Evolutionary conservation across 2,888 invertebrate species (phyloP).

Genomic region (Sminthurides aquaticus): DNA sequence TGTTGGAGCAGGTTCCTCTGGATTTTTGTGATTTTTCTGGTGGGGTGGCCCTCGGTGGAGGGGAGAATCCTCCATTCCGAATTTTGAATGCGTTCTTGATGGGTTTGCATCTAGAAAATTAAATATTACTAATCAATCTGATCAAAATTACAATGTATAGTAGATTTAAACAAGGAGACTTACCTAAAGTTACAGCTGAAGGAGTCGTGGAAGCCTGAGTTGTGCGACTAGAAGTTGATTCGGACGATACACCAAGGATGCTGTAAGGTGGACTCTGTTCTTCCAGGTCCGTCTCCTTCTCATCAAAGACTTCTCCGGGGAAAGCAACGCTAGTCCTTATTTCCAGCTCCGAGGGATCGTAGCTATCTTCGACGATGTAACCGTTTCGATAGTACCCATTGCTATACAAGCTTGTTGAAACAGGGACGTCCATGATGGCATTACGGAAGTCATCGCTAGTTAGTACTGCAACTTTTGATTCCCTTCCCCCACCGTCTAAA

Average conservation of each 20-base stretch:
- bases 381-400: slow-evolving; percentile 37
- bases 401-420: slow-evolving; percentile 37
- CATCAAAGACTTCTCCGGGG: slow-evolving; percentile 27
- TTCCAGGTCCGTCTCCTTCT: too few relatives aligned
- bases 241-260: too few relatives aligned
- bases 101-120: slow-evolving; percentile 24
- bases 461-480: neutral
- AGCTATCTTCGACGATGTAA: slow-evolving; percentile 13
- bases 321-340: slow-evolving; percentile 9
- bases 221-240: too few relatives aligned
- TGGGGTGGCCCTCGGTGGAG: too few relatives aligned
- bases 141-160: too few relatives aligned
- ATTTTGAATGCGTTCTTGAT: slow-evolving; percentile 39
- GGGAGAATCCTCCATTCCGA: slow-evolving; percentile 40
- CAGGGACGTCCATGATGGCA: slow-evolving; percentile 29
- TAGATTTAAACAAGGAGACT: too few relatives aligned
- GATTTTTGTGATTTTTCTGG: neutral
- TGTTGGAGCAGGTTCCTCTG: neutral
- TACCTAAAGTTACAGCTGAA: too few relatives aligned
- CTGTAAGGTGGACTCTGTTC: too few relatives aligned
- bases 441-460: slow-evolving; percentile 25
- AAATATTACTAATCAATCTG: too few relatives aligned
- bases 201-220: too few relatives aligned
- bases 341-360: slow-evolving; percentile 16
- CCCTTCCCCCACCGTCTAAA: neutral